Base-by-base conservation (phyloP, 2,113 vertebrate genomes). In the Loxodonta africana region DNA sequence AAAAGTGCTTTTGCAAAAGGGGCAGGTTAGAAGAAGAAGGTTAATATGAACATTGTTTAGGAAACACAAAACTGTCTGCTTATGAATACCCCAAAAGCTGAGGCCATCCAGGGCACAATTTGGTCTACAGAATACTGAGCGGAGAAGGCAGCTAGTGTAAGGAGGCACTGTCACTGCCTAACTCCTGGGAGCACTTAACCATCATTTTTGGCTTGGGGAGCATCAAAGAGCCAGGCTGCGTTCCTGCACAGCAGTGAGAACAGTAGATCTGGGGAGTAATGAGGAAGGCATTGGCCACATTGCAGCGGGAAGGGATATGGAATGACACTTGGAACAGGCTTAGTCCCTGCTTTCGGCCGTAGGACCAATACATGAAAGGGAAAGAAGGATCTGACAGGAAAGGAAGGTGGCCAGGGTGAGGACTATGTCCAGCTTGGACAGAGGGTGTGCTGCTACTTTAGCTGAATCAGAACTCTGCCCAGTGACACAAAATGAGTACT, bases 401-500 rank as follows among this genome's bases (percentile, higher is more conserved):
- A 99, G 99, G 98, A 99, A 99, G 94, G 99, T 99, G 90, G 99
- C 92, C 95, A 99, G 98, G 6, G 99, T 98, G 98, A 99, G 96
- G 94, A 99, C 97, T 12, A 99, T 99, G 0, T 99, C 99, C 94
- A 98, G 97, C 97, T 99, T 99, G 99, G 99, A 99, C 94, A 99
- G 97, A 97, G 98, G 9, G 99, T 99, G 83, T 99, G 99, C 98
- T 99, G 99, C 98, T 99, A 98, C 51, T 99, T 98, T 85, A 99
- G 98, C 99, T 99, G 99, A 98, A 99, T 99, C 93, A 99, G 99
- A 97, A 99, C 99, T 98, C 99, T 99, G 97, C 99, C 99, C 98
- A 99, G 98, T 0, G 99, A 99, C 33, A 99, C 99, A 5, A 99
- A 99, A 5, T 99, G 99, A 0, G 99, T 99, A 98, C 99, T 99